Evolutionary conservation across 2,113 vertebrate species (phyloP).

Genomic region (Plecotus auritus): DNA sequence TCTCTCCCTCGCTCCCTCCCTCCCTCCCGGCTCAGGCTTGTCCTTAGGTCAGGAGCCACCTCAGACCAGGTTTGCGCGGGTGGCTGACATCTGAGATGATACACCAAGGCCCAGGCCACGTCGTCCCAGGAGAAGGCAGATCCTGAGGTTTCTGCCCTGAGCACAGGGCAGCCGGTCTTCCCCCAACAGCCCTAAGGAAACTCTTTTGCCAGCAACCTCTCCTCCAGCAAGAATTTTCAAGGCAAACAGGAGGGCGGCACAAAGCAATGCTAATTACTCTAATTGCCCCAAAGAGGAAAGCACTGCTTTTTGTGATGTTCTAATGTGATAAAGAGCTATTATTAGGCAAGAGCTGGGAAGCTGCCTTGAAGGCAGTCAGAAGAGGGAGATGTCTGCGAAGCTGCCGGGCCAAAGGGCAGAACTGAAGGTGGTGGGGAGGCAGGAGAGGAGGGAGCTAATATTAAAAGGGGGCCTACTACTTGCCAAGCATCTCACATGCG

Average conservation of each 20-base stretch:
- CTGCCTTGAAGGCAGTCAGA: not conserved
- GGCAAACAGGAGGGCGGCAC: not conserved
- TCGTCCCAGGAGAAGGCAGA: not conserved
- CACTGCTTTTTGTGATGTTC: not conserved
- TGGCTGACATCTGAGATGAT: not conserved
- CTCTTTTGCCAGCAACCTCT: not conserved
- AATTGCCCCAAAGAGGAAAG: not conserved
- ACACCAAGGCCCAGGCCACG: rapidly evolving
- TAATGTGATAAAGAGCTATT: slow-evolving; percentile 53
- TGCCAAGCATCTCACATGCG: rapidly evolving
- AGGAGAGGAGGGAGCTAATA: not conserved
- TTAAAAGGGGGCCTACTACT: not conserved
- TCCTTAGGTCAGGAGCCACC: not conserved
- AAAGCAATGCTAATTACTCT: slow-evolving; percentile 11
- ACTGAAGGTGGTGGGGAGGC: not conserved
- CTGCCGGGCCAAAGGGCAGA: not conserved
- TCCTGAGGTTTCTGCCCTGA: not conserved
- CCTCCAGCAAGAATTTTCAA: not conserved
- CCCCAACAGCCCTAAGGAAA: not conserved
- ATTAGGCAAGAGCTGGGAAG: not conserved
- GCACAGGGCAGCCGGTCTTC: not conserved
- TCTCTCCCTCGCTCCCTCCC: too few species aligned
- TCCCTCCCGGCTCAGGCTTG: not conserved
- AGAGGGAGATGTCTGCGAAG: not conserved
- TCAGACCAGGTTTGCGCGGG: rapidly evolving